Conservation (phyloP, 2,797 vertebrate species). For the Hypotaenidia philippensis region DNA sequence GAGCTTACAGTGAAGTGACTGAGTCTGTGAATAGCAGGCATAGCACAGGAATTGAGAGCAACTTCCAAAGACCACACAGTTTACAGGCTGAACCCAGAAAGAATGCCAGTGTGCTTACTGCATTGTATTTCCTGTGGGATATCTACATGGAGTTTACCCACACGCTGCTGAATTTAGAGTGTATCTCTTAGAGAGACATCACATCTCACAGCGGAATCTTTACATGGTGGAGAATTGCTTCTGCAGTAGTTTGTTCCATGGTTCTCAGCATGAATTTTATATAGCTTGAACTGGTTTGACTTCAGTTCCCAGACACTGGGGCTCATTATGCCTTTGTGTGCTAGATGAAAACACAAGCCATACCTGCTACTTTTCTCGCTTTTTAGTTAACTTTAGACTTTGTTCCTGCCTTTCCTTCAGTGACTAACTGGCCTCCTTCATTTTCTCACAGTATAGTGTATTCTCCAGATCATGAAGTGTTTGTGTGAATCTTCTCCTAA, state of each 20-base stretch:
- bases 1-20: not conserved
- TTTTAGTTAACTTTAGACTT: not conserved
- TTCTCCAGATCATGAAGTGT: not conserved
- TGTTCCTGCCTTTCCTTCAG: not conserved
- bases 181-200: conserved; percentile 12
- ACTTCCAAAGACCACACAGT: conserved; percentile 22
- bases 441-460: not conserved
- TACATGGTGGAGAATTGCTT: conserved; percentile 14
- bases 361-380: not conserved
- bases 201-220: conserved; percentile 9
- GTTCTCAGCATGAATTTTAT: conserved; percentile 31
- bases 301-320: not conserved
- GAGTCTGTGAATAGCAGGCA: not conserved
- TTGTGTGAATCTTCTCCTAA: conserved; percentile 12
- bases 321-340: not conserved
- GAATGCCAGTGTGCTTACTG: not conserved
- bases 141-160: conserved; percentile 19
- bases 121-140: not conserved
- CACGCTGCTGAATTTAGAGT: not conserved
- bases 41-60: not conserved
- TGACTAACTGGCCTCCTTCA: not conserved
- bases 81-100: conserved; percentile 4
- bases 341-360: not conserved
- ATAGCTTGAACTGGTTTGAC: conserved; percentile 29
- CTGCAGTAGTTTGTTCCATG: conserved; percentile 15